Base-by-base conservation (phyloP, 2,888 invertebrate species). In the Aspidapion aeneum region DNA sequence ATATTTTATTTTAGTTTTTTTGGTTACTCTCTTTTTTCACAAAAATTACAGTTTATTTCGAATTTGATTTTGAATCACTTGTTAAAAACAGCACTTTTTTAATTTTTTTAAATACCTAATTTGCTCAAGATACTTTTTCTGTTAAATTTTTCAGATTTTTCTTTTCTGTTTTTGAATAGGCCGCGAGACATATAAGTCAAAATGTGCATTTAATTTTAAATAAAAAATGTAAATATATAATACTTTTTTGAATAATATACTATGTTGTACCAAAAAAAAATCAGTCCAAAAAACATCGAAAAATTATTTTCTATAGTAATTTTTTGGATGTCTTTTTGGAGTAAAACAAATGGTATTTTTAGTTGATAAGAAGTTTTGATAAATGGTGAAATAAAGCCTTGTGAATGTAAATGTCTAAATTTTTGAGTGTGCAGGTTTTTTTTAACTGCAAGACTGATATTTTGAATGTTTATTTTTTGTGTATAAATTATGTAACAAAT, bases 391-490 rank as follows among this genome's bases (percentile, higher is more conserved):
- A 35, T 35, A 12, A 35, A 7, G 35, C 3, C 12, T 35, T 35
- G 3, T 35, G 35, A 3, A 12, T 12, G 35, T 35, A 12, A 3
- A 12, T 12, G 35, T 3, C 12, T 35, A n/a, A n/a, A 35, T 35
- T 35, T 35, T 35, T 35, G 35, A 3, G 35, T 12, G 35, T 35
- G 35, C 35, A 12, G 5, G 35, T 3, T 35, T 35, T 35, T 58
- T 72, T 71, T 71, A 77, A 75, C 75, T 76, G 78, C 74, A 80
- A 80, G 80, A 80, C 80, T 80, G 80, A 80, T 79, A 78, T 77
- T 75, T 77, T 78, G 79, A 77, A 79, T 79, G 79, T 76, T 77
- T 75, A 77, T 77, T 71, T 76, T 71, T 75, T 78, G 77, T 75
- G 78, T 73, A 75, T 75, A 75, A 73, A 69, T 66, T 71, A 68